Conservation (phyloP, 2,113 vertebrate species). For the Spea bombifrons region DNA sequence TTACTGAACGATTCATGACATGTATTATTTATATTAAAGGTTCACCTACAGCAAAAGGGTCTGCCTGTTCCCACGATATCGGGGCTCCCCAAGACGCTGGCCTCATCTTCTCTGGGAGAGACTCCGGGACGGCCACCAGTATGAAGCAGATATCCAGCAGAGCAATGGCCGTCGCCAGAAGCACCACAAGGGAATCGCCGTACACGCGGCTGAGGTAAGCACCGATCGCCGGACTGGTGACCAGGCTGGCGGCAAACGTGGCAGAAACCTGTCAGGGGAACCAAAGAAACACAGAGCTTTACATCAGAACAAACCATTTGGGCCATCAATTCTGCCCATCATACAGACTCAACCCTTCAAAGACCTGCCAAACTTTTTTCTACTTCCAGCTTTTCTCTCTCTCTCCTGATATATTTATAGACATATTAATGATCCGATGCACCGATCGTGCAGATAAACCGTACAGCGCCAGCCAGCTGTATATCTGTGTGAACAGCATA, state of each 20-base stretch:
- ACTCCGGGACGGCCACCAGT: slow-evolving; percentile 81
- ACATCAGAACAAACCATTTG: too few relatives aligned
- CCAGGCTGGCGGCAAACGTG: slow-evolving; percentile 82
- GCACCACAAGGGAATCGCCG: slow-evolving; percentile 81
- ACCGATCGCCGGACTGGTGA: slow-evolving; percentile 83
- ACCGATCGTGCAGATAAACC: too few relatives aligned
- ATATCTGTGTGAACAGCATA: too few relatives aligned
- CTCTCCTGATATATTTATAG: too few relatives aligned
- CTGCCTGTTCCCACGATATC: slow-evolving; percentile 86
- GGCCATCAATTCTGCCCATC: too few relatives aligned
- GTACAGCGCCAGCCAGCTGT: too few relatives aligned
- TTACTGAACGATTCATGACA: too few relatives aligned
- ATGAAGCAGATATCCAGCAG: slow-evolving; percentile 84
- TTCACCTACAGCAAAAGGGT: slow-evolving; percentile 79
- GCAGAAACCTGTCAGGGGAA: slow-evolving; percentile 73
- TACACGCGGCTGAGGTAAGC: slow-evolving; percentile 81
- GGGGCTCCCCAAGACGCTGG: slow-evolving; percentile 84
- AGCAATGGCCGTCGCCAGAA: slow-evolving; percentile 80
- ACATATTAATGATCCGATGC: too few relatives aligned
- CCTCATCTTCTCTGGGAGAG: slow-evolving; percentile 83
- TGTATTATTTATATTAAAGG: not conserved
- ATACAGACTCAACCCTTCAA: too few relatives aligned
- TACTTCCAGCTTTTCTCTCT: too few relatives aligned
- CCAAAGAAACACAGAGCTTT: not conserved
- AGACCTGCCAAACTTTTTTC: too few relatives aligned